phyloP scores from a whole-genome alignment of 1,140 invertebrate genomes.

The Medauroidea extradentata region DNA sequence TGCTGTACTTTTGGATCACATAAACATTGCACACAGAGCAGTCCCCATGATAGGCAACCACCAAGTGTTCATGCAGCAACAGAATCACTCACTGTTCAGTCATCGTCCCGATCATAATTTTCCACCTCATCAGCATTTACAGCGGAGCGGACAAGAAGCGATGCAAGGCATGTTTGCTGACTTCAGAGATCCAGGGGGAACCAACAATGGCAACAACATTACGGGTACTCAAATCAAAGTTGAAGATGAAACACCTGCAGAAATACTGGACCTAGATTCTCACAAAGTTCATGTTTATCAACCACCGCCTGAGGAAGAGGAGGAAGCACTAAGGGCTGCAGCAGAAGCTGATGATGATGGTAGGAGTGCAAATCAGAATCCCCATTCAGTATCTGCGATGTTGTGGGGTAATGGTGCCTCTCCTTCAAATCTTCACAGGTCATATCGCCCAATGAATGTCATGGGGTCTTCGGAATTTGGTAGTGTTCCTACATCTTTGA shows the following conservation, averaged over 20 bases:
- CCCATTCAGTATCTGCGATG: constrained; percentile 57
- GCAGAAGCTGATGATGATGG: constrained; percentile 7
- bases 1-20: constrained; percentile 63
- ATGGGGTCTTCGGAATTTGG: not conserved
- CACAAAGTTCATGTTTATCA: constrained; percentile 74
- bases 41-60: constrained; percentile 46
- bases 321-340: constrained; percentile 25
- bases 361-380: constrained; percentile 37
- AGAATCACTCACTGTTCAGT: constrained; percentile 10
- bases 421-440: not conserved
- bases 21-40: constrained; percentile 60
- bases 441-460: not conserved
- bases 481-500: constrained; percentile 2
- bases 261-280: constrained; percentile 82
- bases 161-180: not conserved
- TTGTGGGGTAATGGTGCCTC: constrained; percentile 47
- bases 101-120: constrained; percentile 6
- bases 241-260: constrained; percentile 59
- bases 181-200: constrained; percentile 38
- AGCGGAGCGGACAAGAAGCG: not conserved
- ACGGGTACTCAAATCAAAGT: constrained; percentile 35
- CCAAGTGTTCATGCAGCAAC: not conserved
- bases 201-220: not conserved
- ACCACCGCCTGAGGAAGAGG: constrained; percentile 42
- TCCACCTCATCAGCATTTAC: not conserved